phyloP scores from a whole-genome alignment of 2,888 invertebrate species.

The Cheilosia pagana region DNA sequence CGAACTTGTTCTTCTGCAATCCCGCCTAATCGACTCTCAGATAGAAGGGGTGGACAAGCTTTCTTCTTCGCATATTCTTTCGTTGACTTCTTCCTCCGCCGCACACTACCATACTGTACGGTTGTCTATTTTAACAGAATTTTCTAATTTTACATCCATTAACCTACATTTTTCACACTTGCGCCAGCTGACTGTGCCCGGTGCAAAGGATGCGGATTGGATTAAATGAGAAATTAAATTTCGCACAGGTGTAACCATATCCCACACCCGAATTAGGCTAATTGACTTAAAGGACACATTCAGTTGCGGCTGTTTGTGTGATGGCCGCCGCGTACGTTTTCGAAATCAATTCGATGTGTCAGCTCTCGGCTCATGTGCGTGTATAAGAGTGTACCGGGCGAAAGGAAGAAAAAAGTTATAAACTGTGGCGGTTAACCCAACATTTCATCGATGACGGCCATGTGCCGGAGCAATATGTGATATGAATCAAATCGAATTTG shows the following conservation, averaged over 20 bases:
- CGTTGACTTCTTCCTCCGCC: neutral
- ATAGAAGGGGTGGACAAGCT: conserved; percentile 58
- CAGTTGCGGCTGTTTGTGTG: conserved; percentile 9
- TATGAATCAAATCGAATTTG: conserved; percentile 50
- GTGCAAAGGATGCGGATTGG: conserved; percentile 2
- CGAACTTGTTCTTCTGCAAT: conserved; percentile 42
- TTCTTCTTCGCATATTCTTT: conserved; percentile 23
- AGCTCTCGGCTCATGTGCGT: conserved; percentile 19
- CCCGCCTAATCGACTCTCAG: conserved; percentile 62
- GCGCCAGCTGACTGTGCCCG: neutral
- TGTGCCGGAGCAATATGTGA: conserved; percentile 27
- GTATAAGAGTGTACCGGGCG: neutral
- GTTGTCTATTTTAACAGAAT: conserved; percentile 61
- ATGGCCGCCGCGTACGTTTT: conserved; percentile 18
- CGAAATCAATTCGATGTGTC: conserved; percentile 45
- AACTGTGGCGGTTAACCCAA: conserved; percentile 58
- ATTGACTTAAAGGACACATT: conserved; percentile 55
- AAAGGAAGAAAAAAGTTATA: conserved; percentile 19
- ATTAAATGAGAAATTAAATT: conserved; percentile 37
- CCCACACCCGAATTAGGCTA: conserved; percentile 35
- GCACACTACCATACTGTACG: conserved; percentile 3
- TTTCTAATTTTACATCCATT: conserved; percentile 68
- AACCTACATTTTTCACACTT: conserved; percentile 59
- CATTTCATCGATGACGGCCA: conserved; percentile 43
- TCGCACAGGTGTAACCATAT: conserved; percentile 38